Conservation (phyloP, 2,797 vertebrate genomes). For the Lacerta bilineata region DNA sequence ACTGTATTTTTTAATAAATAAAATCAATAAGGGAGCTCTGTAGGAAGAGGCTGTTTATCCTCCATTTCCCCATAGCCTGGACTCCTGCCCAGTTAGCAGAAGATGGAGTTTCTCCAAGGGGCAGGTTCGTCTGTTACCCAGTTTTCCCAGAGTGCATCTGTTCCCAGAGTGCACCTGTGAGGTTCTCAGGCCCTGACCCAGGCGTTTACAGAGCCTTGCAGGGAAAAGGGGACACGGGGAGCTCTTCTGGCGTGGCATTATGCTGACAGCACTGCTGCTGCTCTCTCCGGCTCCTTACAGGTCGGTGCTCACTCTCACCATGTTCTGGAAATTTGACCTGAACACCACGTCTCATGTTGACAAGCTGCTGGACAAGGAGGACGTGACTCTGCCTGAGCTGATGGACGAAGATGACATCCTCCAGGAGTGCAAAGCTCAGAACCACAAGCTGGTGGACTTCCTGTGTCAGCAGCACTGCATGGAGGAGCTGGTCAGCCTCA, state of each 20-base stretch:
- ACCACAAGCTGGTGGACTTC: slow-evolving; percentile 93
- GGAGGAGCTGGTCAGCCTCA: slow-evolving; percentile 93
- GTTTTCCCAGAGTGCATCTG: neutral
- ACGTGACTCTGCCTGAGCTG: slow-evolving; percentile 92
- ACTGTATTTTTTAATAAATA: too few relatives aligned
- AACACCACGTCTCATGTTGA: slow-evolving; percentile 97
- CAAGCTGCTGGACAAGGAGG: slow-evolving; percentile 96
- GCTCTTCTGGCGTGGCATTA: too few relatives aligned
- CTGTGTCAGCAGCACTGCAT: slow-evolving; percentile 94
- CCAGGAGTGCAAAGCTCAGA: slow-evolving; percentile 98
- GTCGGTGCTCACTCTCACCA: slow-evolving; percentile 83
- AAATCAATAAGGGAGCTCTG: too few relatives aligned
- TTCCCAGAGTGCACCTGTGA: too few relatives aligned
- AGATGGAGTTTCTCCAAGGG: neutral
- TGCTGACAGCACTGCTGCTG: too few relatives aligned
- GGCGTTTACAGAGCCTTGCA: too few relatives aligned
- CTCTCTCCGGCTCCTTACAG: slow-evolving; percentile 68
- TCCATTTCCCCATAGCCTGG: neutral
- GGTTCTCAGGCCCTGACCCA: too few relatives aligned
- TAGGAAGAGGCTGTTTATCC: too few relatives aligned
- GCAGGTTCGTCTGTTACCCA: neutral
- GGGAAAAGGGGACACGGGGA: too few relatives aligned
- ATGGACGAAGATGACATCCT: slow-evolving; percentile 98
- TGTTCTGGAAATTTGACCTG: slow-evolving; percentile 99
- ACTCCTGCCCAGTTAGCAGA: neutral